These are phyloP conservation scores for Enteromius thamalakanensis DNA, from an alignment of 2,797 vertebrate species.

Conservation along the genomic window DNA sequence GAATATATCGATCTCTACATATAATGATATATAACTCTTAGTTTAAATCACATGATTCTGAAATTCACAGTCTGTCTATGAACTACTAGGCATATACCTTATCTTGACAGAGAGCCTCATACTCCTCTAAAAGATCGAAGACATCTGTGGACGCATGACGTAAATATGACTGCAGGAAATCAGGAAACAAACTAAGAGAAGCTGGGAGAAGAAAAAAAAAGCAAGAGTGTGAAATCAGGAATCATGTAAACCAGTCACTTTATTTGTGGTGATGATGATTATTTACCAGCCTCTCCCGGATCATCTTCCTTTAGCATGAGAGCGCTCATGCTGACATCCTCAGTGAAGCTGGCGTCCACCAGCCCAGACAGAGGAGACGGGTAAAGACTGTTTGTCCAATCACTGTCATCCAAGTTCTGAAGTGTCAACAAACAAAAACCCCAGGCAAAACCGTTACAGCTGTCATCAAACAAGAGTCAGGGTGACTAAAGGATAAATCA, in stretches of 20 bases:
- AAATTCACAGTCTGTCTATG: background rate
- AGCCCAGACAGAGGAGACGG: constrained; percentile 76
- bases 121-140: constrained; percentile 92
- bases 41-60: constrained; percentile 26
- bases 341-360: constrained; percentile 79
- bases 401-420: constrained; percentile 87
- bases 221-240: background rate
- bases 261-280: background rate
- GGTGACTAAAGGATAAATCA: background rate
- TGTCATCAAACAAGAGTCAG: background rate
- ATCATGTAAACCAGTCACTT: background rate
- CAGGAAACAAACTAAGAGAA: constrained; percentile 90
- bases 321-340: constrained; percentile 86
- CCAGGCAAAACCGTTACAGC: background rate
- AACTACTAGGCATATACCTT: constrained; percentile 73
- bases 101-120: constrained; percentile 86
- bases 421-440: background rate
- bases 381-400: constrained; percentile 82
- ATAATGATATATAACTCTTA: background rate
- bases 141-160: constrained; percentile 89
- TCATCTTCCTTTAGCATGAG: constrained; percentile 93
- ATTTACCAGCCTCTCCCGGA: constrained; percentile 90
- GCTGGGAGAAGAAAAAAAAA: constrained; percentile 74
- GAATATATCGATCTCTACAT: no score
- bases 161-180: constrained; percentile 88